Base-by-base conservation (phyloP, 2,888 invertebrate genomes). In the Dasypogon diadema region DNA sequence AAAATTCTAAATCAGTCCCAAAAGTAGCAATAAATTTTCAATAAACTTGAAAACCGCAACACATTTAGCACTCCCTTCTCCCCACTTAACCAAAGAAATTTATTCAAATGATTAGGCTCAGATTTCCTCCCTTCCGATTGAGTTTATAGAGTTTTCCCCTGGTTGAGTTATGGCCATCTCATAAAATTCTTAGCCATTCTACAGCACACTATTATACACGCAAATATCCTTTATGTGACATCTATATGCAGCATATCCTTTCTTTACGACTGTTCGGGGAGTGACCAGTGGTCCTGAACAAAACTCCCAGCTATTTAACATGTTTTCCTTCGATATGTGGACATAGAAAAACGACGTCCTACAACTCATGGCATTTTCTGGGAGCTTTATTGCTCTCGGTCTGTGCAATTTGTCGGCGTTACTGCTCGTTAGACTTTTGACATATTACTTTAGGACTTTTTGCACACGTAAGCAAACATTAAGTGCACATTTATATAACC, bases 101-200 rank as follows among this genome's bases (percentile, higher is more conserved):
- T 68, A 68, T 68, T 68, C 65, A 68, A 68, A 46, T 68, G 65
- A 68, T 48, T 68, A 68, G 65, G 26, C 65, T 24, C 65, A 68
- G 65, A 68, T 48, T 68, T 68, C 48, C 21, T 48, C 65, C 48
- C 48, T 24, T 48, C 48, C 65, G 48, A 68, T 68, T 26, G 48
- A 68, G 48, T 22, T 68, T 48, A 68, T 21, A 48, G 65, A 24
- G 24, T 46, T 65, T 46, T 65, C 12, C 48, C 22, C 26, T 6
- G 6, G 30, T 48, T 48, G 65, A 68, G 24, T 68, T 68, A 68
- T 68, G 48, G 48, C 34, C 65, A 68, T 68, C 65, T 68, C 65
- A 48, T 68, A 68, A 68, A 68, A 48, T 68, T 22, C 65, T 48
- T 54, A 54, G 21, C 54, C 54, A 21, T 8, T 8, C 54, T 22